Evolutionary conservation across 2,888 invertebrate species (phyloP), one percentile per base, ranked within the genome.

Genomic region (Morpho deidamia): DNA sequence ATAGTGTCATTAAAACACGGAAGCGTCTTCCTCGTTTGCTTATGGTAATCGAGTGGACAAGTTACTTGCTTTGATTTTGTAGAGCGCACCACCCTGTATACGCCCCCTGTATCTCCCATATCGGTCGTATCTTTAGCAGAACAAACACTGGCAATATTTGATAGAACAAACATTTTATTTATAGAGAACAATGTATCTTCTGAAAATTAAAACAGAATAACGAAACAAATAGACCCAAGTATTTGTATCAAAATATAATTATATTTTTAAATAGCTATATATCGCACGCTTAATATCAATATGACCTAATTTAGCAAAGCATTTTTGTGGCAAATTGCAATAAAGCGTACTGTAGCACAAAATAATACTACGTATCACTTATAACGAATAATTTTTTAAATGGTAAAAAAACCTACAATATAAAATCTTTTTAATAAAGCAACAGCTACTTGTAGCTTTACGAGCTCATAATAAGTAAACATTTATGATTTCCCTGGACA

Each of bases 21-120:
- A 60, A 78, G 78, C 76, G 78, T 79, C 84, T 81, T 82, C 72
- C 78, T 74, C 73, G 88, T 87, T 87, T 87, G 86, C 83, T 81
- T 87, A 87, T 88, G 88, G 73, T 78, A 87, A 88, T 87, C 73
- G 76, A 79, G 81, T 80, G 81, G 83, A 83, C 83, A 83, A 86
- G 80, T 84, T 84, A 72, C 69, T 72, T 72, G 78, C 84, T 84
- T 83, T 85, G 83, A 85, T 86, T 87, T 70, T 70, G 72, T 72
- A 68, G 66, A 67, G 72, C 70, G 71, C 76, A 68, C 67, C 61
- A 63, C 65, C 66, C 43, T 23, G 23, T 23, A 11, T 23, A 37
- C 32, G 45, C 42, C 55, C 46, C 55, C 14, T 43, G 11, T 46
- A 37, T 67, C 67, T 63, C 72, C 72, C 77, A 76, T 79, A 79